phyloP scores from a whole-genome alignment of 1,140 invertebrate genomes.

The Lucilia sericata region DNA sequence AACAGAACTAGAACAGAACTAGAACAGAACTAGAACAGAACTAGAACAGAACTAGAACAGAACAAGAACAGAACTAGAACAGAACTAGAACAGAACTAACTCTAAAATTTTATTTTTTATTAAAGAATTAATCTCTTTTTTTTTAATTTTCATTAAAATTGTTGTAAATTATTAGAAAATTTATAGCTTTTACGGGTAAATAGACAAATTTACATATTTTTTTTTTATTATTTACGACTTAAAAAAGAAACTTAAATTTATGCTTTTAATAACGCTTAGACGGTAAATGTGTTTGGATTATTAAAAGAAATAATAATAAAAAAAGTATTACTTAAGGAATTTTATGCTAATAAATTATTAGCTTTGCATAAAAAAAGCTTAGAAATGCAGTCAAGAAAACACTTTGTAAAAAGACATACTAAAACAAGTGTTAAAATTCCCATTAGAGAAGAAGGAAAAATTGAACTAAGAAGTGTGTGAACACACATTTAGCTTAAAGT shows the following conservation, averaged over 20 bases:
- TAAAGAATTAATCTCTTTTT: background rate
- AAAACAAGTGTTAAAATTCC: background rate
- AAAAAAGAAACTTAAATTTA: too few species aligned
- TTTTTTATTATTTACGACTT: too few species aligned
- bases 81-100: too few species aligned
- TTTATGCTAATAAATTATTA: slow-evolving; percentile 8
- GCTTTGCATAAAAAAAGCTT: background rate
- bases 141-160: background rate
- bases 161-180: background rate
- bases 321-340: background rate
- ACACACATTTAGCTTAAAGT: background rate
- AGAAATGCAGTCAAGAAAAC: background rate
- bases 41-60: too few species aligned
- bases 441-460: background rate
- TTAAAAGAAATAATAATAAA: background rate
- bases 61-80: too few species aligned
- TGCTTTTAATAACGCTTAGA: too few species aligned
- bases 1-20: too few species aligned
- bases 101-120: too few species aligned
- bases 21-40: too few species aligned
- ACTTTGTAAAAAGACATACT: background rate
- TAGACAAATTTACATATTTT: too few species aligned
- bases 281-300: too few species aligned
- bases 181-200: background rate
- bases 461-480: background rate